phyloP scores from a whole-genome alignment of 2,113 vertebrate genomes.

The Hippolais icterina region DNA sequence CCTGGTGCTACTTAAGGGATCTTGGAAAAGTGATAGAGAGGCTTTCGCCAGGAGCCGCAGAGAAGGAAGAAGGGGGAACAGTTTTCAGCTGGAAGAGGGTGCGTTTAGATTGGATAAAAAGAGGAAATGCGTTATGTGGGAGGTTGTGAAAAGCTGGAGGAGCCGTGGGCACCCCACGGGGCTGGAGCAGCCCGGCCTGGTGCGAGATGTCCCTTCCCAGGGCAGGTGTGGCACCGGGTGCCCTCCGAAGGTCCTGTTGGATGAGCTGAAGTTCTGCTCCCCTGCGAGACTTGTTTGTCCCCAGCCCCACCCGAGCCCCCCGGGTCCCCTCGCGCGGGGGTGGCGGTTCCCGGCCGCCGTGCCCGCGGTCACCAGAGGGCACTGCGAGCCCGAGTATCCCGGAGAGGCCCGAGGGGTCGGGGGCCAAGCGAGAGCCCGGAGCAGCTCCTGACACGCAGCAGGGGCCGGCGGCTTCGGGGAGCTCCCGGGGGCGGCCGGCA shows the following conservation, averaged over 20 bases:
- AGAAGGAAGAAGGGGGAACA: background rate
- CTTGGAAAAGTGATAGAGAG: background rate
- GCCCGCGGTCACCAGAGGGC: slow-evolving; percentile 52
- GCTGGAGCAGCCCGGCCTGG: background rate
- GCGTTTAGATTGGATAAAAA: background rate
- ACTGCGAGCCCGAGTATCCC: slow-evolving; percentile 32
- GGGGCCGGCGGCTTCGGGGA: background rate
- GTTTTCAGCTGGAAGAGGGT: background rate
- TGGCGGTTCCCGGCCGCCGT: background rate
- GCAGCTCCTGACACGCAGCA: background rate
- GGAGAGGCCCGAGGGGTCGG: no score
- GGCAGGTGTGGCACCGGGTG: no score
- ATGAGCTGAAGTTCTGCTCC: background rate
- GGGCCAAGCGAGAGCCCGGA: background rate
- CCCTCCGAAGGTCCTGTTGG: background rate
- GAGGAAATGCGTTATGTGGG: fast-evolving
- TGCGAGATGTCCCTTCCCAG: background rate
- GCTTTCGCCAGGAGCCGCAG: background rate
- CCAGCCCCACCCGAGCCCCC: fast-evolving
- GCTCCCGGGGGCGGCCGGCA: no score
- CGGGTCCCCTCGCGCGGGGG: background rate
- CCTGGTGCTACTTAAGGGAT: fast-evolving
- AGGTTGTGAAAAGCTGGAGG: background rate
- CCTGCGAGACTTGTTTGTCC: background rate
- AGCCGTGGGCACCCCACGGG: background rate